phyloP scores from a whole-genome alignment of 2,113 vertebrate genomes.

The Pedionomus torquatus region DNA sequence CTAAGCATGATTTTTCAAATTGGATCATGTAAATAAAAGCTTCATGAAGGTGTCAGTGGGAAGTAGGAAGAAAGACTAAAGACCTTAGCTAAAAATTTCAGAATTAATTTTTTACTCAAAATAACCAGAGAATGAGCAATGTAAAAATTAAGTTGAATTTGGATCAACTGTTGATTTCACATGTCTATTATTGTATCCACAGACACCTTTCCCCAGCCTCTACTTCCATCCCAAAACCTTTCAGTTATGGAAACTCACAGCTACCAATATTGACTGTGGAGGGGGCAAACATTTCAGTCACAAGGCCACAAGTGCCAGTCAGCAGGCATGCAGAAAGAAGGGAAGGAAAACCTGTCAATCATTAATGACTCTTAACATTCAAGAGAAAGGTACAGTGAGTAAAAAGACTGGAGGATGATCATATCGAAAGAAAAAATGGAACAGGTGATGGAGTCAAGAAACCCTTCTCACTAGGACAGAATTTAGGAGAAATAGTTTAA shows the following conservation, averaged over 20 bases:
- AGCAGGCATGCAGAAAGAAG: background rate
- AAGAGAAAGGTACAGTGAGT: background rate
- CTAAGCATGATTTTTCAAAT: background rate
- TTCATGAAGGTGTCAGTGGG: background rate
- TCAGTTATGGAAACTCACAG: background rate
- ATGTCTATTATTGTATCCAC: background rate
- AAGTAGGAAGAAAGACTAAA: background rate
- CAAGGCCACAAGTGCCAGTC: background rate
- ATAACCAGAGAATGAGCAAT: background rate
- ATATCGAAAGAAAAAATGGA: background rate
- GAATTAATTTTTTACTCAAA: background rate
- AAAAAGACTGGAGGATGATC: background rate
- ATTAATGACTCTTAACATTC: background rate
- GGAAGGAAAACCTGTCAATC: background rate
- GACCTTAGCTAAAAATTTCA: background rate
- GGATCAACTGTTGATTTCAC: background rate
- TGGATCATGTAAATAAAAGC: background rate
- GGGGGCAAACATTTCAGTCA: background rate
- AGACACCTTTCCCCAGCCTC: rapidly evolving
- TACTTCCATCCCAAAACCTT: background rate
- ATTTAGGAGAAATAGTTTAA: background rate
- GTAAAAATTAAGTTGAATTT: background rate
- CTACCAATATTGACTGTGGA: background rate
- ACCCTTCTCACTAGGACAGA: background rate
- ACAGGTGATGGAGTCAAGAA: background rate